Conservation (phyloP, 64 coral and sea anemone genomes). For the Montipora sp. region DNA sequence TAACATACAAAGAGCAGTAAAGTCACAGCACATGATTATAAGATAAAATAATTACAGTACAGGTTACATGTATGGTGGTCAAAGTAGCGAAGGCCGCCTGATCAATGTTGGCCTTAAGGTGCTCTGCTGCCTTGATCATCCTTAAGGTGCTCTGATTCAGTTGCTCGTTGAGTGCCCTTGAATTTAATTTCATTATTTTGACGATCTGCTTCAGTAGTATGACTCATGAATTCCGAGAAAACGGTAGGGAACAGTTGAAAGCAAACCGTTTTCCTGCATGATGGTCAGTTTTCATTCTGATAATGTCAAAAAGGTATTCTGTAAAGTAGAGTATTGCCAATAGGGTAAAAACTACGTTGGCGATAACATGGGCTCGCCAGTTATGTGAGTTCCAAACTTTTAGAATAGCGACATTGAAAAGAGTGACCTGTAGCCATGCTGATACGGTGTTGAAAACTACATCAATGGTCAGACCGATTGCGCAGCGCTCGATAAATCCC, state of each 20-base stretch:
- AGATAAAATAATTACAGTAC: too few species aligned
- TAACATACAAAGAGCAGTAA: too few species aligned
- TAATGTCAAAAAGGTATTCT: conserved; percentile 31
- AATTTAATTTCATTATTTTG: too few species aligned
- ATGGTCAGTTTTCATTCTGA: not conserved
- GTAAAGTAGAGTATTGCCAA: conserved; percentile 30
- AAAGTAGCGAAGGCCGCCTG: not conserved
- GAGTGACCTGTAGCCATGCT: conserved; percentile 16
- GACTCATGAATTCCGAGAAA: not conserved
- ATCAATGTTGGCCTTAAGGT: conserved; percentile 44
- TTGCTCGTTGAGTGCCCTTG: too few species aligned
- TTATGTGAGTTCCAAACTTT: conserved; percentile 34
- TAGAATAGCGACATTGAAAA: conserved; percentile 34
- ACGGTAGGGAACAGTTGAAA: conserved; percentile 49
- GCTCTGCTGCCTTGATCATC: conserved; percentile 32
- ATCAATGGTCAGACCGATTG: conserved; percentile 46
- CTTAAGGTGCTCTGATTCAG: too few species aligned
- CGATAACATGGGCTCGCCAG: conserved; percentile 46
- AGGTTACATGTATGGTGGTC: too few species aligned
- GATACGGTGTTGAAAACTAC: conserved; percentile 49
- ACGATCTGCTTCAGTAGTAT: too few species aligned
- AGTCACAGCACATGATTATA: too few species aligned
- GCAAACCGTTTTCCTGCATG: not conserved
- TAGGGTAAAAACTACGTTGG: conserved; percentile 12
- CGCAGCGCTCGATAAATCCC: conserved; percentile 33